Base-by-base conservation (phyloP, 92 coral and sea anemone genomes). In the Parazoanthus darwini region DNA sequence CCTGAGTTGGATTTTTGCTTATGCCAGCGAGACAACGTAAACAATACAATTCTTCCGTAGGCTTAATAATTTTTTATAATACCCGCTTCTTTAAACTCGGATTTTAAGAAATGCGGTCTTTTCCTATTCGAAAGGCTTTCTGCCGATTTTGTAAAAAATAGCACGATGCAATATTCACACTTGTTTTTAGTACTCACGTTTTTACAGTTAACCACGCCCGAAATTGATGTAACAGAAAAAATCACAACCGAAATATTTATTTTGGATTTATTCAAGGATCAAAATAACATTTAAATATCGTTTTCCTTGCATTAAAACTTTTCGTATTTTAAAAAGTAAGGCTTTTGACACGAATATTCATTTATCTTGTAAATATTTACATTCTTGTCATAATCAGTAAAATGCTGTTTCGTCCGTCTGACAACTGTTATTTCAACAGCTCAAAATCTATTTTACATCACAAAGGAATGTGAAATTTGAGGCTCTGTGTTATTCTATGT, bases 291-390 rank as follows among this genome's bases (percentile, higher is more conserved):
- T 63, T 7, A 63, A 22, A 18, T 63, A 63, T 63, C 70, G 18
- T 54, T 11, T 54, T 54, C 59, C 9, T 13, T 13, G 59, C 20
- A 54, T 54, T 13, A 54, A 11, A 54, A 54, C 59, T 54, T 1
- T 54, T 51, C 2, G 16, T 9, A 9, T 9, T 8, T 51, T 51
- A 9, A 51, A 72, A 72, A 72, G 16, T 8, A 26, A 9, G 76
- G 13, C 22, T 72, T 72, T 72, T 72, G 77, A 72, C 38, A 72
- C 77, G 38, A 74, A 74, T 74, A 74, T 74, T 35, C n/a, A 37
- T 36, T 18, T 74, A 14, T 35, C 78, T 54, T 54, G 44, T 72
- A 35, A 37, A 26, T 72, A 72, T 72, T 72, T 72, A 14, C 18
- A 73, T 73, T 36, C 8, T 36, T 74, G 39, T 33, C 36, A 6